Evolutionary conservation across 2,113 vertebrate species (phyloP).

Genomic region (Garra rufa): DNA sequence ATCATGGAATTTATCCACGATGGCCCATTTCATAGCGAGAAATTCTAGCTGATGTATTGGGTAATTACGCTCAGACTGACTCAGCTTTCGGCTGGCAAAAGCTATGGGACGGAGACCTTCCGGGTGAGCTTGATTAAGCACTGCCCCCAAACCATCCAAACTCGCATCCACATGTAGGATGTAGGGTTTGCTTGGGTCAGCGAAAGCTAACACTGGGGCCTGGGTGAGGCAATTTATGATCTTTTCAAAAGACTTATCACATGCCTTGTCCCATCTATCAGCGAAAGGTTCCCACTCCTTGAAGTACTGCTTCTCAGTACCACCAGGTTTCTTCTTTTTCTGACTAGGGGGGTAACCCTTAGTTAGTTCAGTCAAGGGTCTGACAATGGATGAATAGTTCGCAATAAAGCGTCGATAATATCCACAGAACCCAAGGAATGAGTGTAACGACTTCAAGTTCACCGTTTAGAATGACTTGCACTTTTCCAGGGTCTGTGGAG

Average conservation of each 20-base stretch:
- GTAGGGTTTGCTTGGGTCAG: background rate
- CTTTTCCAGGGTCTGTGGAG: background rate
- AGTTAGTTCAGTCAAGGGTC: background rate
- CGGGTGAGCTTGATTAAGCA: background rate
- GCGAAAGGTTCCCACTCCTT: background rate
- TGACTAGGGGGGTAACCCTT: background rate
- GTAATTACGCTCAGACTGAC: background rate
- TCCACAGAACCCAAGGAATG: background rate
- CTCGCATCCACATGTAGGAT: background rate
- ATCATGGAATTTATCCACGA: background rate
- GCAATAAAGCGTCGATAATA: too few relatives aligned
- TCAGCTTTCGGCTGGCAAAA: background rate
- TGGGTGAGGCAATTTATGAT: background rate
- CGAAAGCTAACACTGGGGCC: background rate
- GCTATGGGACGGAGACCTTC: background rate
- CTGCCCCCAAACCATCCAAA: background rate
- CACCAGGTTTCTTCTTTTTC: background rate
- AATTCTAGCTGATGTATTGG: background rate
- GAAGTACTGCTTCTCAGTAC: background rate
- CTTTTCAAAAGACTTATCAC: background rate
- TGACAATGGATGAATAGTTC: background rate
- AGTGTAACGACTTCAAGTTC: background rate
- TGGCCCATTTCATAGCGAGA: background rate
- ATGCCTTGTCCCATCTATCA: background rate
- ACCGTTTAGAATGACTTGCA: background rate